phyloP scores from a whole-genome alignment of 2,797 vertebrate species.

The Pipistrellus nathusii region DNA sequence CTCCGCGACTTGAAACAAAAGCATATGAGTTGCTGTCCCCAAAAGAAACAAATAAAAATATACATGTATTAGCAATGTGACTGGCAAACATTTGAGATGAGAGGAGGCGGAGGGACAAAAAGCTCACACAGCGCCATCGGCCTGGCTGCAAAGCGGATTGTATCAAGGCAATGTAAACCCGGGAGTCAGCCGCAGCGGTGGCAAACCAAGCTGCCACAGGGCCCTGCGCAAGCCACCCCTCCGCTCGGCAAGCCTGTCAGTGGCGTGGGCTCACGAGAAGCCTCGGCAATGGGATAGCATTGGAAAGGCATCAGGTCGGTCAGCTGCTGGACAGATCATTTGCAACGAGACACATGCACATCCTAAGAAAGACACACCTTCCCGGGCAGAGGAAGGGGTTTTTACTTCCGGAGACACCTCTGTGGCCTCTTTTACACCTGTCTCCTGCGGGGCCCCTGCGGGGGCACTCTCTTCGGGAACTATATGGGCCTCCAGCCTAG shows the following conservation, averaged over 20 bases:
- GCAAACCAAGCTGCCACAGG: slow-evolving; percentile 86
- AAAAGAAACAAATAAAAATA: slow-evolving; percentile 86
- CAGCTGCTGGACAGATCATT: slow-evolving; percentile 78
- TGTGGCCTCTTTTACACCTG: slow-evolving; percentile 88
- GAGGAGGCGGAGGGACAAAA: slow-evolving; percentile 72
- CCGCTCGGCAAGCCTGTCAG: slow-evolving; percentile 85
- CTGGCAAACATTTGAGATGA: slow-evolving; percentile 92
- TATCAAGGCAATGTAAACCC: slow-evolving; percentile 87
- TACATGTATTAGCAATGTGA: slow-evolving; percentile 95
- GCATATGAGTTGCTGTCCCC: slow-evolving; percentile 87
- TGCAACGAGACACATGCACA: slow-evolving; percentile 92
- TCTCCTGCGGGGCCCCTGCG: slow-evolving; percentile 89
- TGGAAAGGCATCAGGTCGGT: slow-evolving; percentile 80
- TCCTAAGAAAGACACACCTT: slow-evolving; percentile 94
- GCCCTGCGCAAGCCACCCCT: slow-evolving; percentile 82
- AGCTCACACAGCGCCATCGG: slow-evolving; percentile 85
- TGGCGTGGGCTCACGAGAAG: slow-evolving; percentile 81
- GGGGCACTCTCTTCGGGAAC: slow-evolving; percentile 88
- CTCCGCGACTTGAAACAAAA: slow-evolving; percentile 86
- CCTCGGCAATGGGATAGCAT: slow-evolving; percentile 83
- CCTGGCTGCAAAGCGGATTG: slow-evolving; percentile 89
- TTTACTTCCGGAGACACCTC: slow-evolving; percentile 87
- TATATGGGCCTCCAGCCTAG: slow-evolving; percentile 87
- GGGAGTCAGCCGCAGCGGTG: slow-evolving; percentile 82
- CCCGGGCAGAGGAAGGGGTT: slow-evolving; percentile 88